These are phyloP conservation scores for Harpalus rubripes DNA, from an alignment of 2,888 invertebrate genomes.

Conservation along the genomic window DNA sequence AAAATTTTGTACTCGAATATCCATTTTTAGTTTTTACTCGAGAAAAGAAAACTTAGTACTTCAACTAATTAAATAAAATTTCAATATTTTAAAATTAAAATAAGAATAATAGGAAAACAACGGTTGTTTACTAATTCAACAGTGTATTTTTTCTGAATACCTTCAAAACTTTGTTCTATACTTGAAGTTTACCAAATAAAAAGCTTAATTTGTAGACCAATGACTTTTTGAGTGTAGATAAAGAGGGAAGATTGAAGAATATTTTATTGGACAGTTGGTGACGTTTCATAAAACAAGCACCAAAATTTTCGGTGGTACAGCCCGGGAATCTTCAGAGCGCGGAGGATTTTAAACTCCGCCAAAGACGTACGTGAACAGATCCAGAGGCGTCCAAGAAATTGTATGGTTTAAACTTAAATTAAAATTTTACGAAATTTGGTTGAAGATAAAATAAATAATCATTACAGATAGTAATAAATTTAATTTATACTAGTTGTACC, in stretches of 20 bases:
- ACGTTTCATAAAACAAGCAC: slow-evolving; percentile 58
- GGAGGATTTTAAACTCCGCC: slow-evolving; percentile 44
- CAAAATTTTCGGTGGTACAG: slow-evolving; percentile 51
- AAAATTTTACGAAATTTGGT: too few relatives aligned
- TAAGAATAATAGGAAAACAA: neutral
- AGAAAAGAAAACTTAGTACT: too few relatives aligned
- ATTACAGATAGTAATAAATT: too few relatives aligned
- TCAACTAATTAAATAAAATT: too few relatives aligned
- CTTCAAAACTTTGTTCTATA: slow-evolving; percentile 58
- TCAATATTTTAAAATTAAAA: neutral
- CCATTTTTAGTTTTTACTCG: neutral
- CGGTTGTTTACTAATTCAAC: neutral
- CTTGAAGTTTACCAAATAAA: slow-evolving; percentile 55
- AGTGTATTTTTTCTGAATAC: neutral
- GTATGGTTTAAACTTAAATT: too few relatives aligned
- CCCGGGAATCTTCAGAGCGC: slow-evolving; percentile 29
- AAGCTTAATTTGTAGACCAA: slow-evolving; percentile 57
- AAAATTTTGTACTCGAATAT: slow-evolving; percentile 49
- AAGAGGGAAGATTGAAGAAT: slow-evolving; percentile 8
- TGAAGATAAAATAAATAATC: too few relatives aligned
- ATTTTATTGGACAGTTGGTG: slow-evolving; percentile 53
- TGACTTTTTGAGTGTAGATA: slow-evolving; percentile 9
- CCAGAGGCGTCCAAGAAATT: slow-evolving; percentile 25
- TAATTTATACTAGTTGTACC: too few relatives aligned
- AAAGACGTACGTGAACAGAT: slow-evolving; percentile 17